These are phyloP conservation scores for Ophraella communa DNA, from an alignment of 2,888 invertebrate species.

Conservation along the genomic window DNA sequence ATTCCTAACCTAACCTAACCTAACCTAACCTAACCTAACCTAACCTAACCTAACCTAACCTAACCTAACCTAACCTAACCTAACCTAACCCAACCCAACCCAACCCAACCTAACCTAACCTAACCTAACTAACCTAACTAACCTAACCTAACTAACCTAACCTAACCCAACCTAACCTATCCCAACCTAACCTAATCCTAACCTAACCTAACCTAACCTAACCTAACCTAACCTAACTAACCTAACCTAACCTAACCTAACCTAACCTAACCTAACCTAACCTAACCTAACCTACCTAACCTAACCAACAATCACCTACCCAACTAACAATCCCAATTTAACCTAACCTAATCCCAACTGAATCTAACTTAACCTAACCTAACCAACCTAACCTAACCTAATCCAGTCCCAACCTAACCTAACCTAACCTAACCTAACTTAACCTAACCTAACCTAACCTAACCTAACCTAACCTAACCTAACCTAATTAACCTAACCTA, in stretches of 20 bases:
- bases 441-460: constrained; percentile 39
- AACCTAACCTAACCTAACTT: constrained; percentile 37
- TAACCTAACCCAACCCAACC: constrained; percentile 25
- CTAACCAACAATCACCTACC: no score
- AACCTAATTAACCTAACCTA: constrained; percentile 38
- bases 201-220: constrained; percentile 38
- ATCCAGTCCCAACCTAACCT: constrained; percentile 28
- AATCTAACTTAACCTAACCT: no score
- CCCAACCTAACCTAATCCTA: no score
- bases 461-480: constrained; percentile 38
- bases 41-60: constrained; percentile 38
- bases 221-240: constrained; percentile 37
- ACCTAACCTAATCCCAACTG: no score
- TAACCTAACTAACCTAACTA: no score
- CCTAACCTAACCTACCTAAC: no score
- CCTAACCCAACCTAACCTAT: constrained; percentile 37
- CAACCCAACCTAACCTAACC: constrained; percentile 28
- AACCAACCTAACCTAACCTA: no score
- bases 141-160: constrained; percentile 37
- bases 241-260: constrained; percentile 37
- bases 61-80: constrained; percentile 32
- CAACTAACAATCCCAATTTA: no score
- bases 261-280: constrained; percentile 35
- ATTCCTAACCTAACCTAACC: no score
- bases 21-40: constrained; percentile 38